Base-by-base conservation (phyloP, 2,888 invertebrate genomes). In the Cryptus armator region DNA sequence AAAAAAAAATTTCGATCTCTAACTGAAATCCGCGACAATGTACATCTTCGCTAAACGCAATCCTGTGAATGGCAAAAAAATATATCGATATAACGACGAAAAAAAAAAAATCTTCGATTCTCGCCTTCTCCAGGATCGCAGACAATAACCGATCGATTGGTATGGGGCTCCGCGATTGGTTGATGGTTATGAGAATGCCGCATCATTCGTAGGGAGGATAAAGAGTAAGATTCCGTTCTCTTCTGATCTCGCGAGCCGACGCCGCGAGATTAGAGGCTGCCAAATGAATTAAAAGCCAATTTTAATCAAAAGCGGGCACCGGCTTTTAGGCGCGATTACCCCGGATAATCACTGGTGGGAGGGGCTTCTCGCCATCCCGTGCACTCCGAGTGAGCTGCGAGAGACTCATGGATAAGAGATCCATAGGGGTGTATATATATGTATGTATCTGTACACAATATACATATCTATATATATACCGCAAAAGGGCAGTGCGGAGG, bases 231-330 rank as follows among this genome's bases (percentile, higher is more conserved):
- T 24, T 56, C 76, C 78, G 81, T 86, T 89, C 86, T 85, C 88
- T 89, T 89, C 91, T 92, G 92, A 92, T 92, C 92, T 91, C 88
- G 89, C 89, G 90, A 90, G 92, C 89, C 91, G 84, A 67, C 85
- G 66, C 78, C 85, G 83, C 90, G 89, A 93, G 93, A 94, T 94
- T 94, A 94, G 93, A 94, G 93, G 92, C 93, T 92, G 92, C 91
- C 93, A 93, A 94, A 94, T 93, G 93, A 93, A 94, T 94, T 93
- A 93, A 94, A 94, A 93, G 93, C 90, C 93, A 93, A 93, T 93
- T 94, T 94, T 94, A 93, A 94, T 93, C 93, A 93, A 93, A 93
- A 93, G 92, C 91, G 90, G 91, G 90, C 91, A 92, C 91, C 91
- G 92, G 92, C 92, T 93, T 93, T 93, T 93, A 93, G 93, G 90